These are phyloP conservation scores for Lepidonotus clava DNA, from an alignment of 2,888 invertebrate genomes.

Conservation along the genomic window DNA sequence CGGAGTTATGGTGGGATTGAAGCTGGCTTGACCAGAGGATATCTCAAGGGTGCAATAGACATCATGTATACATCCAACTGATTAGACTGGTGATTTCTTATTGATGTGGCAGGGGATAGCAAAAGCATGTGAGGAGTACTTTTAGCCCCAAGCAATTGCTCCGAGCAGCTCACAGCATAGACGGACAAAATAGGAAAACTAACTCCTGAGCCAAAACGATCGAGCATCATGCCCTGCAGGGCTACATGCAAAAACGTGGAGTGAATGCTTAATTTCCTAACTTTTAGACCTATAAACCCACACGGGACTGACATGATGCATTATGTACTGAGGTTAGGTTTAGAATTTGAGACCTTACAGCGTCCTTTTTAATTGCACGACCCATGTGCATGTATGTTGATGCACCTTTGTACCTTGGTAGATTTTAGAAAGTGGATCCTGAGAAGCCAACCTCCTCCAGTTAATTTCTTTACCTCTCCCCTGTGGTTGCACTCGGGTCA, in stretches of 20 bases:
- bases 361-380: too few species aligned
- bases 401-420: too few species aligned
- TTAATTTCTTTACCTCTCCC: too few species aligned
- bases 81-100: background rate
- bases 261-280: constrained; percentile 36
- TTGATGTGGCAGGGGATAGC: background rate
- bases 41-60: background rate
- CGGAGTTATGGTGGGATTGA: background rate
- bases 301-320: background rate
- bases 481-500: too few species aligned
- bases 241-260: constrained; percentile 1
- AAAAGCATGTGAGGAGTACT: background rate
- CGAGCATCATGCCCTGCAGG: background rate
- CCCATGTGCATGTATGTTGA: too few species aligned
- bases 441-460: too few species aligned
- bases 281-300: background rate
- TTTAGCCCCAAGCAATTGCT: background rate
- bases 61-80: background rate
- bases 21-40: background rate
- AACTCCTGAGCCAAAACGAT: constrained; percentile 8
- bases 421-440: too few species aligned
- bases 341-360: too few species aligned
- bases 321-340: background rate
- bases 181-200: constrained; percentile 30
- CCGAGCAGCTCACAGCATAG: background rate